Evolutionary conservation across 1,140 invertebrate genomes (phyloP), one percentile per base, ranked within the genome.

Genomic region (Copidosoma floridanum): DNA sequence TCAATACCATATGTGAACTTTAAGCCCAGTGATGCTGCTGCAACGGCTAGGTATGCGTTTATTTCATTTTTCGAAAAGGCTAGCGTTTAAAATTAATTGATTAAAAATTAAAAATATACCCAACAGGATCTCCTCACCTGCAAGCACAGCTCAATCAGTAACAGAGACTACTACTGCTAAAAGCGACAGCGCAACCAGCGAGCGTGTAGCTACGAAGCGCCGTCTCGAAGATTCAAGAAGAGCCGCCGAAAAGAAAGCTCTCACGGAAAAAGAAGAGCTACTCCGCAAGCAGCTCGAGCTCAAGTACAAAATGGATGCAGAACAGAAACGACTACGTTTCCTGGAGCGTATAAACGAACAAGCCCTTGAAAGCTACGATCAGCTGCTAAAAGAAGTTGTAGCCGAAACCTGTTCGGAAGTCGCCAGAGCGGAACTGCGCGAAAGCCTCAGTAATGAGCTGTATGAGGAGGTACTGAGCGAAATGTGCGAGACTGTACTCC

Each of bases 381-480:
- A 21, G 2, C 35, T 61, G 0, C 32, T 53, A 4, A 0, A 3
- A 3, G 52, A 84, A 63, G 63, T 82, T 1, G 70, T 75, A 8
- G 55, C 75, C 12, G 71, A 83, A 59, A 69, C 72, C 14, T 76
- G 81, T 23, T 65, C 60, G 38, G 43, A 57, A 32, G 56, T 82
- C 10, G 64, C 81, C 2, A 68, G 73, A 48, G 74, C 83, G 48
- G 81, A 84, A 70, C 60, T 71, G 1, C 60, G 73, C 18, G 60
- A 74, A 3, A 57, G 29, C 8, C 29, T 68, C 1, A 71, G 70
- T 43, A 14, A 69, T 1, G 67, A 66, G 12, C 51, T 71, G 3
- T 58, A 52, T 20, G 61, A 70, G 3, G 68, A 77, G 7, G 62
- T 86, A 26, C 65, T 83, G 14, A 23, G 27, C 0, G 70, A 78